Evolutionary conservation across 2,888 invertebrate species (phyloP), one percentile per base, ranked within the genome.

Genomic region (Eulithis prunata): DNA sequence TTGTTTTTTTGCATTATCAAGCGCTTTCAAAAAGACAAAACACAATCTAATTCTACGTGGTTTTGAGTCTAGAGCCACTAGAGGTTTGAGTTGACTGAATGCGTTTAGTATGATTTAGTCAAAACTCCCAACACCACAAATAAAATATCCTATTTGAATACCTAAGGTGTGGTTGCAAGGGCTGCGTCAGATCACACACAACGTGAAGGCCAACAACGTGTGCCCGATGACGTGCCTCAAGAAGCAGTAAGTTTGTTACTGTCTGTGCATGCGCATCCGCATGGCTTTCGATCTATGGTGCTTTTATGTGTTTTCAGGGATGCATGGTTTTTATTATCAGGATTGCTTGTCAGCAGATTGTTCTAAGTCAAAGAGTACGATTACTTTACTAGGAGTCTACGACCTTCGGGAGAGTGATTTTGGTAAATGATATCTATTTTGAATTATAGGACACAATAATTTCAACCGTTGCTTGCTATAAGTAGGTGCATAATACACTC

Each of bases 211-310:
- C 82, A 99, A 98, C 95, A 99, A 99, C 95, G 96, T 99, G 82
- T 99, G 99, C 91, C 99, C 99, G 64, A 97, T 98, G 97, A 99
- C 98, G 81, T 98, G 98, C 94, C 96, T 99, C 80, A 98, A 97
- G 94, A 99, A 99, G 95, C 99, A 99, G 99, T 99, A 96, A 98
- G 99, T 98, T 47, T 32, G 28, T 12, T n/a, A 56, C 8, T 10
- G 14, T 57, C n/a, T 38, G n/a, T 45, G 70, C 68, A 67, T 66
- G 69, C 46, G 49, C 32, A 32, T 52, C 38, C 57, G 68, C 65
- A 62, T 62, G 59, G 53, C 53, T 64, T 55, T 46, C 45, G 57
- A 46, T 61, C 55, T 41, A 49, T 38, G 47, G 54, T 21, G 58
- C 32, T 55, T 55, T 55, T 47, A 8, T 62, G 38, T 46, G 51